Percentiles rank a stretch among this genome's conserved stretches.
Evolutionary conservation across 2,888 invertebrate genomes (phyloP).

Genomic region (Dynastes hyllus): DNA sequence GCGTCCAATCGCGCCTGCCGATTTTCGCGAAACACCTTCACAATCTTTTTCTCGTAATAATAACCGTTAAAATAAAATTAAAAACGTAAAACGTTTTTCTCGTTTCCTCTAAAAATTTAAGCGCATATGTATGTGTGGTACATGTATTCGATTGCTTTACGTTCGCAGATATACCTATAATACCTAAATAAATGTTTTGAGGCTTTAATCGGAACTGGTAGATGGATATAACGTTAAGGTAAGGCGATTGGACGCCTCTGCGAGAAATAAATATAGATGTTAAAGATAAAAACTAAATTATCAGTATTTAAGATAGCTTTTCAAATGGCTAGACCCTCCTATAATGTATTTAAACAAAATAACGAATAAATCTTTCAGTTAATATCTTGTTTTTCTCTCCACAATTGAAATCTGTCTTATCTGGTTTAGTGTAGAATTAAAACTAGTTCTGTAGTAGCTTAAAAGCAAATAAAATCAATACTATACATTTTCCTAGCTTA

Average conservation of each 20-base stretch:
- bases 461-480: too few species aligned
- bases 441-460: too few species aligned
- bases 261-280: conserved; percentile 56
- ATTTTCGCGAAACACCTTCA: conserved; percentile 50
- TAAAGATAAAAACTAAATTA: conserved; percentile 69
- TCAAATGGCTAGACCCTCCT: conserved; percentile 72
- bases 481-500: too few species aligned
- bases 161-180: neutral
- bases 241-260: conserved; percentile 27
- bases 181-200: conserved; percentile 27
- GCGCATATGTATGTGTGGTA: conserved; percentile 30
- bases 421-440: too few species aligned
- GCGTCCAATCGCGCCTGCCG: conserved; percentile 27
- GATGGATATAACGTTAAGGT: neutral
- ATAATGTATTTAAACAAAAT: conserved; percentile 69
- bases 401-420: too few species aligned
- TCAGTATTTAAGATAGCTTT: conserved; percentile 72
- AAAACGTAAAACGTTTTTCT: too few species aligned
- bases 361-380: conserved; percentile 64
- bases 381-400: conserved; percentile 23
- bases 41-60: too few species aligned
- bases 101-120: too few species aligned
- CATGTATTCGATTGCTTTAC: conserved; percentile 57
- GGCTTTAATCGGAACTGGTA: conserved; percentile 29
- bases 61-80: too few species aligned